phyloP scores from a whole-genome alignment of 2,888 invertebrate genomes.

The Epicampocera succincta region DNA sequence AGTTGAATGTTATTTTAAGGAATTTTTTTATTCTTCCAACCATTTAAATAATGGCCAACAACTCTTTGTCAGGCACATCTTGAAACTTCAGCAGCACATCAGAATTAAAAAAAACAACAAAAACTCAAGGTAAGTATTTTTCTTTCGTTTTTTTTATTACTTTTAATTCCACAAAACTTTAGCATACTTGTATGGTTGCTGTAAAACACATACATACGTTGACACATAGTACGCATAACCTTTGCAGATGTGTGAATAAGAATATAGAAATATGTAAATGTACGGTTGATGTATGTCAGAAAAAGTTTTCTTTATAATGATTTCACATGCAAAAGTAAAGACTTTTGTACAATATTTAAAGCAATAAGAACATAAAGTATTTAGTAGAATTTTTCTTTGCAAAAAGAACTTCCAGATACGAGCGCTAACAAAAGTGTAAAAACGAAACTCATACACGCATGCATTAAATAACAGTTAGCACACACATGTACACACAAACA shows the following conservation, averaged over 20 bases:
- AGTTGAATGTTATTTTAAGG: not conserved
- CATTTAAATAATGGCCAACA: constrained; percentile 15
- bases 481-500: not conserved
- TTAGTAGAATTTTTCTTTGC: constrained; percentile 33
- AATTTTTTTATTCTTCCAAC: not conserved
- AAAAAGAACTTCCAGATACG: constrained; percentile 16
- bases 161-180: constrained; percentile 12
- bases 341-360: constrained; percentile 30
- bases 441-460: not conserved
- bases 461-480: not conserved
- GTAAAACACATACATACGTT: not conserved
- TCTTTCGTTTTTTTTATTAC: not conserved
- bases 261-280: not conserved
- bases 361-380: constrained; percentile 41
- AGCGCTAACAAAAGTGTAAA: not conserved
- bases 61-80: constrained; percentile 11
- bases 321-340: constrained; percentile 29
- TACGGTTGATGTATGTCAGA: constrained; percentile 38
- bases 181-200: constrained; percentile 19
- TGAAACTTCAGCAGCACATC: constrained; percentile 40
- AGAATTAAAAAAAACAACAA: constrained; percentile 14
- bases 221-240: not conserved
- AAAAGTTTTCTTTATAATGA: constrained; percentile 54
- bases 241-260: not conserved
- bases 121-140: constrained; percentile 38